Base-by-base conservation (phyloP, 2,797 vertebrate genomes). In the Kryptopterus vitreolus region DNA sequence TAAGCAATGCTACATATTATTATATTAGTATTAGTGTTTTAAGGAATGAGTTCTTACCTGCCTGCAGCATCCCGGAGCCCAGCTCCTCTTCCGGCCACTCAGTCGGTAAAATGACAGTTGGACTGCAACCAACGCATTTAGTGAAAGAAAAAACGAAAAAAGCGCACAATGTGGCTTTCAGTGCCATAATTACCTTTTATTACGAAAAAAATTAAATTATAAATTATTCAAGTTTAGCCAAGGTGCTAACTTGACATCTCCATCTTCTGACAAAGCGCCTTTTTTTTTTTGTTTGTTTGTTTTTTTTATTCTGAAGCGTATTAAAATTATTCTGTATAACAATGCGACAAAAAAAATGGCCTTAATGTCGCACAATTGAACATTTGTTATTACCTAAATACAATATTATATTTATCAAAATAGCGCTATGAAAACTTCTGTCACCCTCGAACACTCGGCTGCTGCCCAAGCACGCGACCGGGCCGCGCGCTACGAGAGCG, bases 61-160 rank as follows among this genome's bases (percentile, higher is more conserved):
- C 43, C 18, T 71, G 85, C 72, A 88, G 85, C 87, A 89, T 90
- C 81, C 93, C 93, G 3, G 93, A 94, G 3, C 94, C 93, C 52
- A 87, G 89, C 87, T 90, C 93, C 50, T 24, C 48, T 58, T 83
- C 85, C 31, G 81, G 33, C 48, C 50, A 22, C 33, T 82, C 85
- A 55, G 83, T 79, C 8, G 61, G 57, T 11, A 24, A 43, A 29
- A 24, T 59, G 20, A 65, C 81, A 38, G 48, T 5, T 50, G 80
- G 65, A 81, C 38, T 65, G 26, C 79, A 68, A 13, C 31, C 15
- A 72, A 69, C 20, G 38, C 75, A 66, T 52, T 33, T 62, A 0
- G 84, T 0, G 1, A 91, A 71, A 69, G 77, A 81, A 20, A 90
- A 78, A 10, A 91, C 66, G 20, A 85, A 86, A 79, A 89, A 3